Base-by-base conservation (phyloP, 2,113 vertebrate genomes). In the Carollia perspicillata region DNA sequence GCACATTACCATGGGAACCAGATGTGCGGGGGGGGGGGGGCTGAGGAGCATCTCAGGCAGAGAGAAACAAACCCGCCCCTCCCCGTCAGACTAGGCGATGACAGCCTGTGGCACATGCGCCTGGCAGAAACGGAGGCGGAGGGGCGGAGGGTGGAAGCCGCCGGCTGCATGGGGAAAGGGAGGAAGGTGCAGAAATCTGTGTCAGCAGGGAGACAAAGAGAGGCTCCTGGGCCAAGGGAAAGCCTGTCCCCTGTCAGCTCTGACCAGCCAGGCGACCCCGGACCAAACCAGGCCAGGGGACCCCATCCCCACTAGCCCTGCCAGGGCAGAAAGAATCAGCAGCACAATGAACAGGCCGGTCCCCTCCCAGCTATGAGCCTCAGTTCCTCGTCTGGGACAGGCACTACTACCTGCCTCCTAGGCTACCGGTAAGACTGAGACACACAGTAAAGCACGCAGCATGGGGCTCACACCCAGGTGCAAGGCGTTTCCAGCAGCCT, bases 61-160 rank as follows among this genome's bases (percentile, higher is more conserved):
- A 91, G 93, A 93, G 90, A 95, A 97, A 97, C 86, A 97, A 68
- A 79, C 42, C 47, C 35, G 37, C 58, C 33, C 81, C 71, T 87
- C 79, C 35, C 69, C 0, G 71, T 33, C 44, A 95, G 95, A 92
- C 11, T n/a, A n/a, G 8, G 60, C 28, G 35, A 86, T 71, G 35
- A n/a, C 68, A 40, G 92, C 16, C 77, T 40, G 1, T 1, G 33
- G 35, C 7, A 17, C 51, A 40, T 47, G 33, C 11, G 75, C 55
- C 58, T 92, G 23, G 88, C 71, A 8, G 55, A 8, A 26, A 60
- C 5, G 28, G 9, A 4, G 18, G 28, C 26, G 33, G 33, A 12
- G n/a, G 40, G 33, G 30, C 37, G 33, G 8, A 11, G 63, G 65
- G 1, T 3, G 40, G 85, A 55, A 63, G 37, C 8, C 51, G 33